Percentiles rank a stretch among this genome's conserved stretches.
Conservation (phyloP, 1,140 invertebrate genomes). For the Scylla paramamosain region DNA sequence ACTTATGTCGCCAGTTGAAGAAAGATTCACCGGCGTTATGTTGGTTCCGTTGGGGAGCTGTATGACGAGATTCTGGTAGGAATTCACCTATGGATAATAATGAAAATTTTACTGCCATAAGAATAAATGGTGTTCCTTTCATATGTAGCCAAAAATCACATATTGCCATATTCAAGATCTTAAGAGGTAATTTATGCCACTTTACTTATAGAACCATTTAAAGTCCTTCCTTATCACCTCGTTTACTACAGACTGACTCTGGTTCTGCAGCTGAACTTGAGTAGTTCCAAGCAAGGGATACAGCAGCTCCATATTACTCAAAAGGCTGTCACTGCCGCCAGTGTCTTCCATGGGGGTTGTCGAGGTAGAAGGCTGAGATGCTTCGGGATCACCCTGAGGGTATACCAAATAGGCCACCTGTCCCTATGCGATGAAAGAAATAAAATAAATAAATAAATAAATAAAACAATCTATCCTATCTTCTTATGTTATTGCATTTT, state of each 20-base stretch:
- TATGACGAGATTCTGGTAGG: conserved; percentile 65
- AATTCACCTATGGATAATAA: conserved; percentile 43
- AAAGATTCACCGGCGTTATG: conserved; percentile 36
- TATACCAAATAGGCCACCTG: conserved; percentile 52
- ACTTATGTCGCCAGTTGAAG: background rate
- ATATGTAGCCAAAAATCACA: no score
- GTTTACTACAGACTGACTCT: conserved; percentile 63
- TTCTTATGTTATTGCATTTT: no score
- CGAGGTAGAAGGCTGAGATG: background rate
- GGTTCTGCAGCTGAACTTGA: conserved; percentile 60
- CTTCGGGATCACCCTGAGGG: background rate
- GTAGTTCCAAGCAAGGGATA: conserved; percentile 35
- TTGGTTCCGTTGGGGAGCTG: conserved; percentile 64
- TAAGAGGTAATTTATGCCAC: no score
- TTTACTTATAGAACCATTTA: no score
- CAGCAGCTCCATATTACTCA: conserved; percentile 48
- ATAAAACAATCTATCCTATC: no score
- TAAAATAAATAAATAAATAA: background rate
- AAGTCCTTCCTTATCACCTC: background rate
- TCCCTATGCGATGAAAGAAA: conserved; percentile 8
- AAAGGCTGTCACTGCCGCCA: background rate
- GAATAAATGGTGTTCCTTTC: no score
- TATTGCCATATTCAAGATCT: no score
- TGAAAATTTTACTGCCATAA: no score
- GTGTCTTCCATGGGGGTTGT: background rate